phyloP scores from a whole-genome alignment of 2,797 vertebrate species.

The Oceanodroma leucorhoa region DNA sequence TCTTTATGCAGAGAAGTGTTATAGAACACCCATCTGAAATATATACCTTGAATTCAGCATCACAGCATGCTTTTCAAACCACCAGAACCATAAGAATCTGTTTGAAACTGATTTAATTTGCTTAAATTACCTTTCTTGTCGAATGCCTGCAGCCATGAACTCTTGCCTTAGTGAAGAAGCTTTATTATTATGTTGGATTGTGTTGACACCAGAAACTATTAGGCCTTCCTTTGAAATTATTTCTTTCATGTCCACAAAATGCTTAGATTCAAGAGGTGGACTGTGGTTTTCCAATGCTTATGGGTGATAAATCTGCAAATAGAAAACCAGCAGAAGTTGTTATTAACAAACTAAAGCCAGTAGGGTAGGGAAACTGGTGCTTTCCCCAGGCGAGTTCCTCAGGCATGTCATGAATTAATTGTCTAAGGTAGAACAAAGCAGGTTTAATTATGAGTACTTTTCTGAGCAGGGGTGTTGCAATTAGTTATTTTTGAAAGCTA shows the following conservation, averaged over 20 bases:
- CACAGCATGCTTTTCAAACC: neutral
- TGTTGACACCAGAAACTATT: neutral
- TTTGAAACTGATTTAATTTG: conserved; percentile 42
- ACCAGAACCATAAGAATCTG: neutral
- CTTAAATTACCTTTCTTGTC: conserved; percentile 16
- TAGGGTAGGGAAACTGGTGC: neutral
- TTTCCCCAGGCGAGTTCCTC: neutral
- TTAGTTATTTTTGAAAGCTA: conserved; percentile 40
- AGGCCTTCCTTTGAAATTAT: neutral
- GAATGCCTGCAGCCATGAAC: neutral
- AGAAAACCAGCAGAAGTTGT: neutral
- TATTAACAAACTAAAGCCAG: conserved; percentile 9
- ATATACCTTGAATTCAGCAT: neutral
- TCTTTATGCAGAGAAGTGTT: neutral
- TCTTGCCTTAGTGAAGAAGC: neutral
- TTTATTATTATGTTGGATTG: neutral
- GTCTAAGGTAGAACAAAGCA: conserved; percentile 24
- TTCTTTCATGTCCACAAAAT: conserved; percentile 8
- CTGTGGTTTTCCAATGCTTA: neutral
- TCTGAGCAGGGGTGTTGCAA: neutral
- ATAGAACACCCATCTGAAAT: neutral
- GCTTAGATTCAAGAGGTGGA: neutral
- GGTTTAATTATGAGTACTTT: conserved; percentile 27
- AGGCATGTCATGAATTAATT: conserved; percentile 1
- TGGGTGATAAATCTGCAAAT: conserved; percentile 12